Conservation (phyloP, 2,797 vertebrate genomes). For the Darevskia nairensis region DNA sequence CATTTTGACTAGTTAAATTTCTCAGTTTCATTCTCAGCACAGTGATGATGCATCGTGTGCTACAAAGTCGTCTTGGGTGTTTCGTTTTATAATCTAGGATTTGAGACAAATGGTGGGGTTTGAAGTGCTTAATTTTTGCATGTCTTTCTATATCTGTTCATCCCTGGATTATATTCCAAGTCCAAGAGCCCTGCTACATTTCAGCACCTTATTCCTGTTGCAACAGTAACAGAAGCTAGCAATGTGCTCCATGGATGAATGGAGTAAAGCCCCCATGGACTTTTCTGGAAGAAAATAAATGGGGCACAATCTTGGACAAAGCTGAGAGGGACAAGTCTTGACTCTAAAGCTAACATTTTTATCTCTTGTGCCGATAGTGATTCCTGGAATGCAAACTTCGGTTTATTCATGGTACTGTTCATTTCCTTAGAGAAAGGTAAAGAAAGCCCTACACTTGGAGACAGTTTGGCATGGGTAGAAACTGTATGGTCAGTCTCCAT, state of each 20-base stretch:
- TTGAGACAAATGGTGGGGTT: background rate
- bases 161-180: too few species aligned
- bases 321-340: background rate
- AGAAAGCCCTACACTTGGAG: background rate
- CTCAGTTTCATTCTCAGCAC: conserved; percentile 40
- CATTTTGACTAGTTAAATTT: conserved; percentile 51
- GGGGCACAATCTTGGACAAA: too few species aligned
- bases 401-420: background rate
- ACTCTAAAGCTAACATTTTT: background rate
- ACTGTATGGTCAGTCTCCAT: background rate
- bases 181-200: too few species aligned
- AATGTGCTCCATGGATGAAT: background rate
- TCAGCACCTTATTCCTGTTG: background rate
- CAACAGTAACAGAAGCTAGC: background rate
- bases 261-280: too few species aligned
- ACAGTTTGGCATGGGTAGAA: background rate
- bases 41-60: conserved; percentile 20
- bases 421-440: background rate
- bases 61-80: background rate
- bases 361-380: background rate
- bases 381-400: background rate
- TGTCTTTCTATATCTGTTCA: background rate
- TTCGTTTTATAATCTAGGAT: background rate
- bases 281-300: background rate
- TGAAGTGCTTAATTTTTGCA: background rate